A percentile compares a stretch with the other conserved stretches of the same genome.
These are phyloP conservation scores for Trisateles emortualis DNA, from an alignment of 2,888 invertebrate species.

Conservation along the genomic window DNA sequence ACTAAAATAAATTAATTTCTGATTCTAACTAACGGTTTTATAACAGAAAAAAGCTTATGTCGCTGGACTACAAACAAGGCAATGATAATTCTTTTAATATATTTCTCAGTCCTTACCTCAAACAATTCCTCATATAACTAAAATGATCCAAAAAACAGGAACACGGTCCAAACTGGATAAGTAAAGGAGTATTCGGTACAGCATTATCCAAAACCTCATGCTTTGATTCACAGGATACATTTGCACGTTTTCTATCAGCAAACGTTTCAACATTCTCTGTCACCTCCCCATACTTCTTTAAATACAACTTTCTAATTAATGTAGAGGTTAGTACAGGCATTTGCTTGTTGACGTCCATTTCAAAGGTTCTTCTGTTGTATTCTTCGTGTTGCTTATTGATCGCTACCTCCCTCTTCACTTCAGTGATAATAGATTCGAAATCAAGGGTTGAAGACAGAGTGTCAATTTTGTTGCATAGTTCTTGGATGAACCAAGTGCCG, in stretches of 20 bases:
- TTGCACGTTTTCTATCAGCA: slow-evolving; percentile 11
- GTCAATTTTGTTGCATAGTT: slow-evolving; percentile 68
- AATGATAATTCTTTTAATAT: too few relatives aligned
- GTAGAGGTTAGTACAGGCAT: slow-evolving; percentile 66
- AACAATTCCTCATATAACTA: slow-evolving; percentile 61
- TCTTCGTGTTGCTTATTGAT: slow-evolving; percentile 59
- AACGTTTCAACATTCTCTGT: neutral
- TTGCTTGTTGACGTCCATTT: slow-evolving; percentile 63
- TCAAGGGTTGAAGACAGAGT: slow-evolving; percentile 57
- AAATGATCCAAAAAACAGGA: slow-evolving; percentile 62
- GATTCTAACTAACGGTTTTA: too few relatives aligned
- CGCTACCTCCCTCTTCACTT: slow-evolving; percentile 71
- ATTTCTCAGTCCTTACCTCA: slow-evolving; percentile 48
- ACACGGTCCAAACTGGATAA: slow-evolving; percentile 54
- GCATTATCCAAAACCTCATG: slow-evolving; percentile 49
- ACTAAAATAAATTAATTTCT: too few relatives aligned
- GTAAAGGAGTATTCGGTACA: slow-evolving; percentile 46
- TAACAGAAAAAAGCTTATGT: too few relatives aligned
- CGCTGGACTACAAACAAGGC: too few relatives aligned
- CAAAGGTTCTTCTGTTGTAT: slow-evolving; percentile 53
- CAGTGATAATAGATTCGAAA: slow-evolving; percentile 69
- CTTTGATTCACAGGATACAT: slow-evolving; percentile 16
- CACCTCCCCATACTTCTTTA: slow-evolving; percentile 54
- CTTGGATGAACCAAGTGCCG: slow-evolving; percentile 78
- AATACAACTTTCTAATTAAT: slow-evolving; percentile 65